phyloP scores from a whole-genome alignment of 2,888 invertebrate genomes.

The Rhagium mordax region DNA sequence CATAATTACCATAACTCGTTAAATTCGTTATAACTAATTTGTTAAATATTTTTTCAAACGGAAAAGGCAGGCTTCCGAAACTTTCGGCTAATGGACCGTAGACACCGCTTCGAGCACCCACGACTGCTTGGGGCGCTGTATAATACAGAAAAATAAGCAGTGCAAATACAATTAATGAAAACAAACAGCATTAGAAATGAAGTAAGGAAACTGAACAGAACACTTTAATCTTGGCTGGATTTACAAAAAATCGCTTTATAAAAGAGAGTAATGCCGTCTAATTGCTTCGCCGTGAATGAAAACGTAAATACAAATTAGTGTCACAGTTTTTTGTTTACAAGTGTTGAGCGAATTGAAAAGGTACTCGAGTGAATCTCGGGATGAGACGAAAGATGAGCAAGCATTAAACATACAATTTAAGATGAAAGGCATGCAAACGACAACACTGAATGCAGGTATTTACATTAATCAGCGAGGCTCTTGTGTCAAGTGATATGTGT shows the following conservation, averaged over 20 bases:
- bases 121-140: background rate
- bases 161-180: slow-evolving; percentile 15
- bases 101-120: background rate
- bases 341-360: slow-evolving; percentile 38
- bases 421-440: slow-evolving; percentile 60
- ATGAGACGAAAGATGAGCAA: slow-evolving; percentile 51
- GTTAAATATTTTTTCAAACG: no score
- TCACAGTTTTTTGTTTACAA: slow-evolving; percentile 33
- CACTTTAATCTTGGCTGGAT: slow-evolving; percentile 27
- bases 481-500: slow-evolving; percentile 50
- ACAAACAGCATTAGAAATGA: slow-evolving; percentile 9
- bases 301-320: slow-evolving; percentile 37
- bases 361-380: slow-evolving; percentile 41
- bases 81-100: background rate
- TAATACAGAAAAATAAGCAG: background rate
- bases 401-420: slow-evolving; percentile 52
- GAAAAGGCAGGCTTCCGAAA: no score
- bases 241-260: slow-evolving; percentile 24
- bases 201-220: slow-evolving; percentile 16
- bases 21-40: no score
- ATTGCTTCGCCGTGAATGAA: slow-evolving; percentile 30
- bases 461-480: slow-evolving; percentile 52
- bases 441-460: slow-evolving; percentile 60
- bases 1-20: no score
- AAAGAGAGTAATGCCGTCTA: slow-evolving; percentile 28